Conservation (phyloP, 2,888 invertebrate genomes). For the Hipparchia semele region DNA sequence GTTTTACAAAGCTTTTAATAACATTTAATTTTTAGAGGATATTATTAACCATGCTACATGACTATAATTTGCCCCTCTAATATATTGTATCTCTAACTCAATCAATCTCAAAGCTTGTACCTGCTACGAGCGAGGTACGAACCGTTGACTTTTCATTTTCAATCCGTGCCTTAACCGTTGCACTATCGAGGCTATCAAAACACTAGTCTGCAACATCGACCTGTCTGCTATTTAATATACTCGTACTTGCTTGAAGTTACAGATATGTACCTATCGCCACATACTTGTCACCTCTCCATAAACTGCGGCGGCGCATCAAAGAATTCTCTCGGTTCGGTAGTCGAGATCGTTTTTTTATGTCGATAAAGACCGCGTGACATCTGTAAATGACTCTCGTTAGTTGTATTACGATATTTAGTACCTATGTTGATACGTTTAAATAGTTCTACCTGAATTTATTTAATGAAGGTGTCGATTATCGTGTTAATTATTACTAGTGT, state of each 20-base stretch:
- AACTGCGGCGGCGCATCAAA: constrained; percentile 62
- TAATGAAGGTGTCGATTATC: constrained; percentile 15
- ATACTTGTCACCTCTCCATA: constrained; percentile 32
- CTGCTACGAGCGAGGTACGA: no score
- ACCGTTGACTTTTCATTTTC: no score
- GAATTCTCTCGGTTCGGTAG: constrained; percentile 69
- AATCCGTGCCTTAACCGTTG: no score
- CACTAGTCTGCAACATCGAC: no score
- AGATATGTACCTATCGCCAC: not conserved
- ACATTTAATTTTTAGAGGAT: no score
- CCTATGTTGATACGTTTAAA: constrained; percentile 17
- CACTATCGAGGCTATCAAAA: no score
- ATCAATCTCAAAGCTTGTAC: no score
- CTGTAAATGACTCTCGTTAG: constrained; percentile 43
- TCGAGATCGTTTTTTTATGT: constrained; percentile 72
- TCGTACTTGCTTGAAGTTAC: not conserved
- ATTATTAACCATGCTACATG: no score
- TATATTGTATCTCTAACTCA: no score
- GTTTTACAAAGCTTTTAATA: no score
- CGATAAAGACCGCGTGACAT: constrained; percentile 52
- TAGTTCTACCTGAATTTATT: constrained; percentile 20
- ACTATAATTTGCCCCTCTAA: no score
- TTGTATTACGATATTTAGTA: constrained; percentile 32
- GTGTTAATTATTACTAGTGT: constrained; percentile 7
- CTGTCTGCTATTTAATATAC: no score